Conservation (phyloP, 1,140 invertebrate species). For the Andrena cerasifolii region DNA sequence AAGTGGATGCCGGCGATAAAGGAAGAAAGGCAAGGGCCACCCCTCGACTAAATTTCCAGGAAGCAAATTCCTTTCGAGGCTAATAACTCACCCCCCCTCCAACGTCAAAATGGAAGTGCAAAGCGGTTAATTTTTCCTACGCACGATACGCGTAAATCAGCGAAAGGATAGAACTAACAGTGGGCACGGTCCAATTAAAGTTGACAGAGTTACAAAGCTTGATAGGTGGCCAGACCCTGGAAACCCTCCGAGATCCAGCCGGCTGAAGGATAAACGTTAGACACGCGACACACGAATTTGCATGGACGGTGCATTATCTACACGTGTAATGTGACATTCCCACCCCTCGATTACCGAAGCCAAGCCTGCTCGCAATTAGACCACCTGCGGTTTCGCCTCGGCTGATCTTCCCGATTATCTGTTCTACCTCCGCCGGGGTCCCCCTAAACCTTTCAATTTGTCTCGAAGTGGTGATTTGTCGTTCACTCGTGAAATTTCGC, state of each 20-base stretch:
- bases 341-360: constrained; percentile 58
- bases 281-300: constrained; percentile 67
- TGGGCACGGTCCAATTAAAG: constrained; percentile 30
- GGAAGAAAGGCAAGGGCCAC: too few species aligned
- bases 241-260: constrained; percentile 25
- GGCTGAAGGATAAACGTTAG: constrained; percentile 64
- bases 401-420: constrained; percentile 54
- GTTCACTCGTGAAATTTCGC: neutral
- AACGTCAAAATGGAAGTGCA: neutral
- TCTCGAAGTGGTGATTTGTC: constrained; percentile 42
- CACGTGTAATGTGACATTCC: constrained; percentile 67
- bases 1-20: too few species aligned
- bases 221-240: constrained; percentile 24
- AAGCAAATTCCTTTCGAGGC: too few species aligned
- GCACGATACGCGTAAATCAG: constrained; percentile 15
- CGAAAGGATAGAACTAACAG: neutral
- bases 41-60: too few species aligned
- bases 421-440: constrained; percentile 21
- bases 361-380: constrained; percentile 59
- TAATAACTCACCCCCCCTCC: too few species aligned
- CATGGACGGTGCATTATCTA: constrained; percentile 67
- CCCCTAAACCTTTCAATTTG: constrained; percentile 63
- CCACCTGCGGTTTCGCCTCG: constrained; percentile 55
- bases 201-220: constrained; percentile 35
- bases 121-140: constrained; percentile 9